Conservation (phyloP, 1,140 invertebrate species). For the Zaprionus vittiger region DNA sequence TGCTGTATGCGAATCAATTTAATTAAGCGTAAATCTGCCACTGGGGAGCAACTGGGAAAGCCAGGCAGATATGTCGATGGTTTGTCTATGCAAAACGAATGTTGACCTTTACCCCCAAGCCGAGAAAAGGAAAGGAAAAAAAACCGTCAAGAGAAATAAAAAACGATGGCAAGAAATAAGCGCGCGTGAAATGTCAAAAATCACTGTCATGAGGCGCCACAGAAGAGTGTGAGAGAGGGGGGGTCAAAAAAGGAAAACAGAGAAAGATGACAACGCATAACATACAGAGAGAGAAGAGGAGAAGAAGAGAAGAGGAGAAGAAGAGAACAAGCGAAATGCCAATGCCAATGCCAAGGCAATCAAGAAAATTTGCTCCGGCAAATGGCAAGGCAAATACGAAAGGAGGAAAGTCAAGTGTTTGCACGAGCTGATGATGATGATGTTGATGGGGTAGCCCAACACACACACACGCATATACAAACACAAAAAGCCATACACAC, state of each 20-base stretch:
- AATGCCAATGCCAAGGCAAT: constrained; percentile 74
- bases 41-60: constrained; percentile 66
- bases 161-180: constrained; percentile 59
- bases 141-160: constrained; percentile 47
- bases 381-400: constrained; percentile 74
- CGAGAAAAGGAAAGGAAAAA: constrained; percentile 43
- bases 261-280: constrained; percentile 74
- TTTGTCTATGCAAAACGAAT: constrained; percentile 49
- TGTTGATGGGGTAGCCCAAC: constrained; percentile 14
- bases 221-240: neutral
- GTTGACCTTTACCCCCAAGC: constrained; percentile 65
- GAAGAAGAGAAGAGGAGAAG: constrained; percentile 13
- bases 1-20: constrained; percentile 66
- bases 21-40: constrained; percentile 58
- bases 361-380: constrained; percentile 71
- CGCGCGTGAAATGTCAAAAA: constrained; percentile 81
- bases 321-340: constrained; percentile 66
- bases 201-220: constrained; percentile 55
- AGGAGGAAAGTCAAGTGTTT: constrained; percentile 59
- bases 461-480: constrained; percentile 5
- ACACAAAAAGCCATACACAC: constrained; percentile 6
- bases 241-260: constrained; percentile 29
- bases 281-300: neutral
- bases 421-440: constrained; percentile 46
- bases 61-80: constrained; percentile 42